Conservation (phyloP, 2,888 invertebrate genomes). For the Volucella inanis region DNA sequence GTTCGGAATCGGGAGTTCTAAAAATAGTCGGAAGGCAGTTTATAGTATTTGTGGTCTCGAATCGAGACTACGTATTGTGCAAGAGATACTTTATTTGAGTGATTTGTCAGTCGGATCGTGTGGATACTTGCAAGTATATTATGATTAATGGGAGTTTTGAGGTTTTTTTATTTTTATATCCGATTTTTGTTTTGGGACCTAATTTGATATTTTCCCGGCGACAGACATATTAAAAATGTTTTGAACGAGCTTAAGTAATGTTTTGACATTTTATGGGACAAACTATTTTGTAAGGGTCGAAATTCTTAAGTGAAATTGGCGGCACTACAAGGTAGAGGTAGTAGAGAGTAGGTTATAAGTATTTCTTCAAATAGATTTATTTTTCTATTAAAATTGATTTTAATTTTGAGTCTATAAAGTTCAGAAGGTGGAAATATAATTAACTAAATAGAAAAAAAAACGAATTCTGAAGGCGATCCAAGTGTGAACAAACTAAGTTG, state of each 20-base stretch:
- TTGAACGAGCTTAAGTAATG: not conserved
- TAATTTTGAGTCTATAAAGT: no score
- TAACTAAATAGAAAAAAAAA: no score
- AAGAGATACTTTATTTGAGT: slow-evolving; percentile 49
- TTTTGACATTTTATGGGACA: slow-evolving; percentile 17
- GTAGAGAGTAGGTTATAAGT: not conserved
- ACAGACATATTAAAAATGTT: slow-evolving; percentile 3
- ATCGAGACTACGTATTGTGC: slow-evolving; percentile 12
- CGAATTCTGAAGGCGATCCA: no score
- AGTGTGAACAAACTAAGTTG: no score
- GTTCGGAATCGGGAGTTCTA: slow-evolving; percentile 20
- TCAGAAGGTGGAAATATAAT: no score
- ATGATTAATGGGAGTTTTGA: slow-evolving; percentile 43
- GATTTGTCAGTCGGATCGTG: slow-evolving; percentile 50
- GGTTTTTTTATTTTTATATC: slow-evolving; percentile 3
- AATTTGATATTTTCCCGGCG: slow-evolving; percentile 17
- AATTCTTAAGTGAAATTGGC: not conserved
- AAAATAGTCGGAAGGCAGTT: slow-evolving; percentile 25
- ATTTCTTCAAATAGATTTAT: not conserved
- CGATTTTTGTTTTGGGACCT: not conserved
- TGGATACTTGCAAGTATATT: not conserved
- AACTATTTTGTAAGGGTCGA: slow-evolving; percentile 1
- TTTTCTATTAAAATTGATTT: no score
- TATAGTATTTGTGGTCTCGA: not conserved
- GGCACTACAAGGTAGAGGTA: not conserved